Conservation (phyloP, 2,888 invertebrate species). For the Merodon equestris region DNA sequence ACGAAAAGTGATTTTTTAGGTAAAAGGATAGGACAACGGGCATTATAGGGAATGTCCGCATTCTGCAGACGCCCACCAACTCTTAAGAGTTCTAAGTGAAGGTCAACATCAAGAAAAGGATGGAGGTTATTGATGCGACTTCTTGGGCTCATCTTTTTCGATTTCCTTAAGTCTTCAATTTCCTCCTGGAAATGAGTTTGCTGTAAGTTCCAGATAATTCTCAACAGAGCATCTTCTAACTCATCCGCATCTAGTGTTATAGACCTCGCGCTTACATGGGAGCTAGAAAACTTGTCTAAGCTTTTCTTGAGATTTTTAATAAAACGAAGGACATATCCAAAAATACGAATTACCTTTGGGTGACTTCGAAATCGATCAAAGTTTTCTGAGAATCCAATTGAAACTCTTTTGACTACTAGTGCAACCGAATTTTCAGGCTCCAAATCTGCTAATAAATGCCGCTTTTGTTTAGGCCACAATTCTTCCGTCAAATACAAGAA, state of each 20-base stretch:
- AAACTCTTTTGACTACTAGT: not conserved
- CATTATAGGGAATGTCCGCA: slow-evolving; percentile 17
- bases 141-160: slow-evolving; percentile 14
- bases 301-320: not conserved
- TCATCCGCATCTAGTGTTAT: too few relatives aligned
- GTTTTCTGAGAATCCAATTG: too few relatives aligned
- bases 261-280: not conserved
- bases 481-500: too few relatives aligned
- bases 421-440: not conserved
- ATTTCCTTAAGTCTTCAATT: not conserved
- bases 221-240: too few relatives aligned
- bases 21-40: slow-evolving; percentile 7
- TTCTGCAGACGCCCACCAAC: slow-evolving; percentile 25
- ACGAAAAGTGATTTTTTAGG: too few relatives aligned
- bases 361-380: too few relatives aligned
- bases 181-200: slow-evolving; percentile 1
- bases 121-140: slow-evolving; percentile 12
- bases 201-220: too few relatives aligned
- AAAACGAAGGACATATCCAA: not conserved
- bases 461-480: slow-evolving; percentile 21
- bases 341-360: too few relatives aligned
- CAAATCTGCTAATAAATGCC: not conserved
- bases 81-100: slow-evolving; percentile 1
- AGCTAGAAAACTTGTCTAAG: not conserved
- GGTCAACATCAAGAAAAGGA: slow-evolving; percentile 19